Conservation (phyloP, 2,888 invertebrate species). For the Coecobrya sp. region DNA sequence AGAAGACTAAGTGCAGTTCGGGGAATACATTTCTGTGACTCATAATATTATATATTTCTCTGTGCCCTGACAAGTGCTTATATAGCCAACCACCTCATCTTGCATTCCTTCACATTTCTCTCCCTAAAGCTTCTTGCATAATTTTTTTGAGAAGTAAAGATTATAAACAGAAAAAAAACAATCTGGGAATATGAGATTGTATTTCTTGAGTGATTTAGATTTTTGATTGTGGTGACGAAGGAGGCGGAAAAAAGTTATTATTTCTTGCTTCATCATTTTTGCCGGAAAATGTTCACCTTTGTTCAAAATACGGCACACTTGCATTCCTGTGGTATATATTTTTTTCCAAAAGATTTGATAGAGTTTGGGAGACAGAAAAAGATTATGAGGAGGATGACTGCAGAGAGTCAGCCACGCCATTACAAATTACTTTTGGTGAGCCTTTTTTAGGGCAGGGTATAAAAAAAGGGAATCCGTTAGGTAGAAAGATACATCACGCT, state of each 20-base stretch:
- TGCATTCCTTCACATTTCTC: conserved; percentile 1
- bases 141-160: background rate
- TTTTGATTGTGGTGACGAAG: too few relatives aligned
- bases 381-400: conserved; percentile 4
- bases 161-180: background rate
- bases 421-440: background rate
- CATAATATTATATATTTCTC: background rate
- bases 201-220: too few relatives aligned
- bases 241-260: background rate
- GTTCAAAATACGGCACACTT: too few relatives aligned
- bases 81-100: background rate
- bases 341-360: background rate
- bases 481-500: conserved; percentile 15
- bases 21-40: background rate
- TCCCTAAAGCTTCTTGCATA: background rate
- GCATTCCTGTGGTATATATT: conserved; percentile 12
- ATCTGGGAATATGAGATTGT: background rate
- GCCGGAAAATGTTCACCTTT: too few relatives aligned
- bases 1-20: background rate
- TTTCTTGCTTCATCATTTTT: background rate
- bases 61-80: background rate
- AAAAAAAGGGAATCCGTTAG: background rate
- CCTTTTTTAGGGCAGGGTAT: background rate
- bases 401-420: background rate
- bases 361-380: background rate